These are phyloP conservation scores for Lepidurus apus DNA, from an alignment of 1,140 invertebrate genomes.

Conservation along the genomic window DNA sequence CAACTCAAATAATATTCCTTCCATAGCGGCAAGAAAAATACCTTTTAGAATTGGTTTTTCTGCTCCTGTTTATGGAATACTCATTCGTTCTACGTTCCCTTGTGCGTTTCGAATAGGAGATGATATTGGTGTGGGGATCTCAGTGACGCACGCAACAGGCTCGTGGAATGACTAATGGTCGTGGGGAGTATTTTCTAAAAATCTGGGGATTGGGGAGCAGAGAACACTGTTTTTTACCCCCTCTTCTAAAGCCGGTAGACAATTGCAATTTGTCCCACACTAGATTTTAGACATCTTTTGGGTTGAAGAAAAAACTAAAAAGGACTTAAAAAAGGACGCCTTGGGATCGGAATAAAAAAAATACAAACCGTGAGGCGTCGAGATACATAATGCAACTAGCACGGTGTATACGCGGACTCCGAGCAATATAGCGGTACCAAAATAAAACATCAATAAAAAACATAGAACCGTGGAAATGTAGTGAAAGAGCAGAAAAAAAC, in stretches of 20 bases:
- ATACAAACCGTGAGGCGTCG: neutral
- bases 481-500: neutral
- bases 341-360: neutral
- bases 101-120: too few species aligned
- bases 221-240: neutral
- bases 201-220: too few species aligned
- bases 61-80: too few species aligned
- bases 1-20: too few species aligned
- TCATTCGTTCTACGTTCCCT: too few species aligned
- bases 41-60: too few species aligned
- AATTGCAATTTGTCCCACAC: neutral
- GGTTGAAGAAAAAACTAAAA: neutral
- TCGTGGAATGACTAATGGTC: neutral
- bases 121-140: too few species aligned
- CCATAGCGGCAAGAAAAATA: too few species aligned
- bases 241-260: neutral
- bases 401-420: neutral
- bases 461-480: neutral
- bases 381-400: constrained; percentile 6
- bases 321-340: neutral
- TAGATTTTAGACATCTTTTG: neutral
- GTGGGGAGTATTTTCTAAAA: neutral
- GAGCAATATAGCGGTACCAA: too few species aligned
- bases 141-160: neutral
- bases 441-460: too few species aligned